Evolutionary conservation across 2,888 invertebrate species (phyloP), one percentile per base, ranked within the genome.

Genomic region (Macroteleia sp.): DNA sequence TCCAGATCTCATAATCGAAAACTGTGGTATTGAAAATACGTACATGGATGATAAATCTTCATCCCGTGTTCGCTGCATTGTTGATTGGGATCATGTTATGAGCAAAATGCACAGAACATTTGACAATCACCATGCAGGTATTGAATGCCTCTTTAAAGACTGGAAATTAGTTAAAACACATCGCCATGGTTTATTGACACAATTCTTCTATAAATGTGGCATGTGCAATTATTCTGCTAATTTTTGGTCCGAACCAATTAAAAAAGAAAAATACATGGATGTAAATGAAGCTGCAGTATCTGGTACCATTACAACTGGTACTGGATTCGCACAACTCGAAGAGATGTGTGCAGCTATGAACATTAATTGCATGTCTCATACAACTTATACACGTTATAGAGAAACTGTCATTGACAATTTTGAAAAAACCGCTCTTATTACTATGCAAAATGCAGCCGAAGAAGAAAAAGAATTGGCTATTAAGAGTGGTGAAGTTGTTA

Each of bases 401-500:
- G 61, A 62, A 28, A n/a, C 14, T 2, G 48, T 62, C 0, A 64
- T 64, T 12, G 42, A 52, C 1, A 16, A 64, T 19, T 54, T 34
- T 22, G 17, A 32, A 16, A 54, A 44, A 6, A 32, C 69, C 17
- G 57, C 50, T 41, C 3, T 28, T 22, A 1, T 22, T 16, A 14
- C 9, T 0, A 80, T 81, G 75, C 10, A 59, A 30, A 34, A 56
- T 19, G 76, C 78, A 41, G 75, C 57, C 1, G 61, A 50, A 30
- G 61, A 46, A 30, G 81, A 81, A 67, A 56, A 17, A 14, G 32
- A 12, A 22, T n/a, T 81, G 14, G 79, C 79, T 1, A 59, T 44
- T 9, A 48, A 70, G 20, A 56, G 52, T 9, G 39, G 50, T 1
- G 74, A 75, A 4, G 17, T 71, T 1, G 59, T 79, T 6, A 42